Base-by-base conservation (phyloP, 2,888 invertebrate species). In the Cistogaster globosa region DNA sequence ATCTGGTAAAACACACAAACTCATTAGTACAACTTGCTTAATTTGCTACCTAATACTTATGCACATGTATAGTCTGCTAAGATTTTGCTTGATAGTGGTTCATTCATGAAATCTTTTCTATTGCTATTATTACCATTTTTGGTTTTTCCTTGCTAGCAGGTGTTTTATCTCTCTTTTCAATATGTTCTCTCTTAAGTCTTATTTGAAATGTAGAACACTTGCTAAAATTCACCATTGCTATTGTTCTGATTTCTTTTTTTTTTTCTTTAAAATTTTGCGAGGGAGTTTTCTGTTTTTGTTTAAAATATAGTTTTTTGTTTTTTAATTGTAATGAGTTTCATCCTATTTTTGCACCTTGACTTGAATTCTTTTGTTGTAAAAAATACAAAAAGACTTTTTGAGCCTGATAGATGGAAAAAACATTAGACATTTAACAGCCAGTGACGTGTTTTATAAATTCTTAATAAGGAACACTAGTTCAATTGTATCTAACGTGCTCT, bases 291-390 rank as follows among this genome's bases (percentile, higher is more conserved):
- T 81, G 62, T 74, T 77, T 74, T 74, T 84, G 38, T 71, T 76
- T 67, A 57, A 32, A 62, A 60, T 26, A 18, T 26, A 26, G 4
- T 2, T 26, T 26, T 38, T 32, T n/a, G n/a, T 74, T 76, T 26
- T 81, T 65, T 42, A 71, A 60, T 71, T 75, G 69, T 60, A 82
- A 79, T 65, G 55, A 82, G 82, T 78, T 83, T 84, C 88, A 87
- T 89, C 90, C 90, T 87, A 90, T 88, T 90, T 91, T 91, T 91
- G 91, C 91, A 91, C 91, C 91, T 91, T 91, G 91, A 68, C 78
- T 86, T n/a, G 81, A 58, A 75, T 12, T 81, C 69, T 68, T 69
- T 82, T 82, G 83, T 87, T 81, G 42, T 8, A 0, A 20, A 42
- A 80, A 32, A 51, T 45, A 77, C 36, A 80, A 82, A n/a, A 78